A percentile compares a stretch with the other conserved stretches of the same genome.
phyloP scores from a whole-genome alignment of 2,888 invertebrate species.

The Dexiosoma caninum region DNA sequence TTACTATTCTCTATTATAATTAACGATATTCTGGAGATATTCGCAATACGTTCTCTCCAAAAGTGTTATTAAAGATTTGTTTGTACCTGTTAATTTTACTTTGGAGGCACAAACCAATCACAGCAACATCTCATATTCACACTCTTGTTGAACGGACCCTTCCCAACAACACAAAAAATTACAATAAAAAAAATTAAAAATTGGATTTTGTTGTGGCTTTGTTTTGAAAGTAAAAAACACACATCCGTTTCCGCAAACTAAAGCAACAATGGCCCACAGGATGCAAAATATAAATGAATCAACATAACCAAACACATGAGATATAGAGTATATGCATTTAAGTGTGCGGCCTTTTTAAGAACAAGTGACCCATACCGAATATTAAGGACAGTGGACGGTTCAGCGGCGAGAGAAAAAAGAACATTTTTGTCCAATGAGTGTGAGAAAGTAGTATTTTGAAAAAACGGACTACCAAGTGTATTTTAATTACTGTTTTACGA shows the following conservation, averaged over 20 bases:
- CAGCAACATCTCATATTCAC: background rate
- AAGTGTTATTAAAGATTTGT: slow-evolving; percentile 24
- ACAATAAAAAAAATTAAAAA: background rate
- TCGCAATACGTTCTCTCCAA: background rate
- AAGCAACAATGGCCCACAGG: slow-evolving; percentile 41
- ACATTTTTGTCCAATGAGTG: too few relatives aligned
- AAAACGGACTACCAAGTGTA: too few relatives aligned
- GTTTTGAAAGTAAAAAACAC: slow-evolving; percentile 30
- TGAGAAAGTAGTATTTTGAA: too few relatives aligned
- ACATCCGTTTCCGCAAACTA: slow-evolving; percentile 58
- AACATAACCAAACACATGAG: background rate
- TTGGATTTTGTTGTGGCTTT: slow-evolving; percentile 40
- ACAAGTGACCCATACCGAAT: background rate
- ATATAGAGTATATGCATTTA: background rate
- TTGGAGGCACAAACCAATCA: background rate
- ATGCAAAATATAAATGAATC: slow-evolving; percentile 9
- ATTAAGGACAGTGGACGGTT: background rate
- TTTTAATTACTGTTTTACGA: too few relatives aligned
- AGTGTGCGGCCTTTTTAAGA: background rate
- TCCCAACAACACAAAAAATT: background rate
- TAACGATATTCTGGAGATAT: too few relatives aligned
- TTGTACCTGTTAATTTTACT: slow-evolving; percentile 41
- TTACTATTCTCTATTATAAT: too few relatives aligned
- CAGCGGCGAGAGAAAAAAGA: background rate
- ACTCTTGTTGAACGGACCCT: background rate